These are phyloP conservation scores for Drosophila mojavensis DNA, from an alignment of 1,140 invertebrate genomes.

Conservation along the genomic window DNA sequence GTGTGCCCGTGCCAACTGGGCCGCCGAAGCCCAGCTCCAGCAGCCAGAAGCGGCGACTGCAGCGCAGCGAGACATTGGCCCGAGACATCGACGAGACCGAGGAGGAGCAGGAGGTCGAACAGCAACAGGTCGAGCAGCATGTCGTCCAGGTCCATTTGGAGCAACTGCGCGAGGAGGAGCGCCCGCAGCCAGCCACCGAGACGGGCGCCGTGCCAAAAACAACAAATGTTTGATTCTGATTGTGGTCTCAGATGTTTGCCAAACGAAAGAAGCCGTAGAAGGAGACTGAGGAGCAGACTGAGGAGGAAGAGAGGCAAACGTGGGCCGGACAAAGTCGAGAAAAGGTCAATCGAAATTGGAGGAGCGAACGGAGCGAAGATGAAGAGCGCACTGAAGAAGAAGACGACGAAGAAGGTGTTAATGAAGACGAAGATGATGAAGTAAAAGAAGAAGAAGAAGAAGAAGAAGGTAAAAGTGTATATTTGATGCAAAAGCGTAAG, in stretches of 20 bases:
- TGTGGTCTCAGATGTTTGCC: conserved; percentile 75
- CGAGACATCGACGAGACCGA: conserved; percentile 62
- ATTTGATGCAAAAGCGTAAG: conserved; percentile 15
- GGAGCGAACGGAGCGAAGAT: background rate
- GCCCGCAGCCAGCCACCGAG: conserved; percentile 24
- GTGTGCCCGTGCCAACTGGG: conserved; percentile 47
- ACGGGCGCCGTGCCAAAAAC: conserved; percentile 61
- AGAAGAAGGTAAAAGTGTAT: conserved; percentile 23
- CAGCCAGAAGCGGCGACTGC: conserved; percentile 53
- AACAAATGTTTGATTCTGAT: conserved; percentile 73
- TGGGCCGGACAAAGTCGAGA: background rate
- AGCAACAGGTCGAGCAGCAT: conserved; percentile 46
- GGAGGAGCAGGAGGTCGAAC: conserved; percentile 10
- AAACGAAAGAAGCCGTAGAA: conserved; percentile 60
- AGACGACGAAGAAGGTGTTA: background rate
- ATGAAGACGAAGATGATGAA: background rate
- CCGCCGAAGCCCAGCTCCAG: background rate
- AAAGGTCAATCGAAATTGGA: background rate
- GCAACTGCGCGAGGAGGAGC: conserved; percentile 1
- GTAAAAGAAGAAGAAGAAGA: background rate
- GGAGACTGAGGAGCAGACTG: no score
- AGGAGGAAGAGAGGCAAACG: background rate
- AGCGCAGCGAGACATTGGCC: conserved; percentile 75
- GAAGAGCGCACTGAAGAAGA: background rate
- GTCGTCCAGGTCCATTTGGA: conserved; percentile 63